Conservation (phyloP, 2,797 vertebrate genomes). For the Chiroxiphia lanceolata region DNA sequence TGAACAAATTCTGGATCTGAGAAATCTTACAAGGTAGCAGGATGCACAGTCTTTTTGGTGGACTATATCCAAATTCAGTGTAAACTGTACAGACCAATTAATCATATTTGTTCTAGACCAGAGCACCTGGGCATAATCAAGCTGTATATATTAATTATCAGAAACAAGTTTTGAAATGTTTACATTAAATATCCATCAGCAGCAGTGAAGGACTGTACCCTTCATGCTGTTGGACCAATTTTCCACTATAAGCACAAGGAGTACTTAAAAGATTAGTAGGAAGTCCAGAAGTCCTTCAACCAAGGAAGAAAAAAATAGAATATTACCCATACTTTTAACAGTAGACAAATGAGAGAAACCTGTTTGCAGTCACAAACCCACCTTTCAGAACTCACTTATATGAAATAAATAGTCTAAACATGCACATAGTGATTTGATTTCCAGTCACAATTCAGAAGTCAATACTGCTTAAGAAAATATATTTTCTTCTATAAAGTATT, state of each 20-base stretch:
- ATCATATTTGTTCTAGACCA: not conserved
- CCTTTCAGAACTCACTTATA: not conserved
- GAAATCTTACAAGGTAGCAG: not conserved
- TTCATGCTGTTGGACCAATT: not conserved
- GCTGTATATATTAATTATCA: not conserved
- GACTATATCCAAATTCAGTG: not conserved
- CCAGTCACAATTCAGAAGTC: not conserved
- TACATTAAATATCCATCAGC: not conserved
- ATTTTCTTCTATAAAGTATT: not conserved
- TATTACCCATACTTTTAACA: not conserved
- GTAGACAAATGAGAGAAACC: not conserved
- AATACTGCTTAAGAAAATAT: not conserved
- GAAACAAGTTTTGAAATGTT: not conserved
- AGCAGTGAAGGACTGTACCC: not conserved
- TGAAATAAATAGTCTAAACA: not conserved
- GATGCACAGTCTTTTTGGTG: not conserved
- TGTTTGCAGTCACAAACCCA: not conserved
- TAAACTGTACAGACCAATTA: not conserved
- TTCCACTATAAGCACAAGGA: not conserved
- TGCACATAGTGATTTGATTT: not conserved
- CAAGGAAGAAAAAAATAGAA: not conserved
- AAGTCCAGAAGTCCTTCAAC: not conserved
- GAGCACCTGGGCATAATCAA: not conserved
- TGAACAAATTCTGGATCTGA: not conserved
- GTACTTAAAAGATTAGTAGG: not conserved